Base-by-base conservation (phyloP, 2,113 vertebrate genomes). In the Misgurnus mizolepis region DNA sequence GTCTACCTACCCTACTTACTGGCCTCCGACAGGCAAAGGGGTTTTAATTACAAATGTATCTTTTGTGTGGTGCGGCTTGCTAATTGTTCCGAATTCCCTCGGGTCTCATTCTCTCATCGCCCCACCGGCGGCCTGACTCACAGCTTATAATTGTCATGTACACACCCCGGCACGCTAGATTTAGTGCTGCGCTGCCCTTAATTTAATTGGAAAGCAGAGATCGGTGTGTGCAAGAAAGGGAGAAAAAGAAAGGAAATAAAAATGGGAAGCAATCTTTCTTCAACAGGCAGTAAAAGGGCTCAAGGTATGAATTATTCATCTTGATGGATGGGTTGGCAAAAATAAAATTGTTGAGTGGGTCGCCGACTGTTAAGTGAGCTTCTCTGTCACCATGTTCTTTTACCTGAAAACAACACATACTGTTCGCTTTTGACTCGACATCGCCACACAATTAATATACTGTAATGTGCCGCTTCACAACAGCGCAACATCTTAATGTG, bases 201-300 rank as follows among this genome's bases (percentile, higher is more conserved):
- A 94, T 93, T 93, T 92, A 93, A 94, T 92, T 93, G 91, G 92
- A 92, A 92, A 86, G 69, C 84, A 88, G 86, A 88, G 85, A 86
- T 87, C 88, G 85, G 84, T 87, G 90, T 84, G 86, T 85, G 87
- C 27, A 66, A 49, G 45, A 76, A 81, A 78, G 41, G 53, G 88
- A 88, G 89, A 89, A 89, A 34, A 90, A 91, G 86, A 90, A 90
- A 90, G 87, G 22, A 90, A 91, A 90, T 88, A 91, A 92, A 92
- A 91, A 89, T 89, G 90, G 27, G 90, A 91, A 92, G 88, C 91
- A 92, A 93, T 93, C 90, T 92, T 89, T 91, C 91, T 86, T 82
- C 89, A 88, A 85, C 87, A 87, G 86, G 90, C 86, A 89, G 90
- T 93, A 90, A 93, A 93, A 91, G 87, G 88, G 80, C 87, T 84